Evolutionary conservation across 2,797 vertebrate species (phyloP), one percentile per base, ranked within the genome.

Genomic region (Rhincodon typus): DNA sequence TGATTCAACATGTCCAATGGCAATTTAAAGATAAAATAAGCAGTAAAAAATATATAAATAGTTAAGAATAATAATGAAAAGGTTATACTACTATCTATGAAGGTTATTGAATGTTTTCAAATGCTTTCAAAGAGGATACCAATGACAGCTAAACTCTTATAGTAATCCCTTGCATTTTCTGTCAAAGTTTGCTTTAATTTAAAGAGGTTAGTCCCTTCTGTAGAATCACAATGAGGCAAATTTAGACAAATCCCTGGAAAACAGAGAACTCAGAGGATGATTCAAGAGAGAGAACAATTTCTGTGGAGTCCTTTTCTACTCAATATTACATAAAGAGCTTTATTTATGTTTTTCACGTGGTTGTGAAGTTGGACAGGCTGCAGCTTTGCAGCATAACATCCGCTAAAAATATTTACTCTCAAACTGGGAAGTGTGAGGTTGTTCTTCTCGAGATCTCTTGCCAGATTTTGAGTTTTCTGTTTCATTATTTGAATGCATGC

Each of bases 391-490:
- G 53, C 5, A 53, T 94, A 34, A 74, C 27, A 50, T 30, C 66
- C 23, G 46, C 10, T 38, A 34, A 94, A 67, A 6, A 50, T 30
- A 50, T 53, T 94, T 94, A 72, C 69, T 94, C 94, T 74, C 94
- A 94, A 74, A 94, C 10, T 94, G 69, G 94, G 94, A 94, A 94
- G 27, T 94, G 69, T 19, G 70, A 27, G 70, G 53, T 94, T 74
- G 94, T 53, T 94, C 94, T 57, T 34, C 46, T 57, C 6, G n/a
- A 17, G 70, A 77, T 34, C 30, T 1, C 94, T 77, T 77, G 94
- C 69, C 70, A 95, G 70, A 95, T 77, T 77, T 95, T 77, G 30
- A n/a, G 69, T 77, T 95, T 27, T 46, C 70, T 74, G 53, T 74
- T 34, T 42, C 94, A 69, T 94, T 53, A 94, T 53, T 74, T 94